Evolutionary conservation across 2,797 vertebrate genomes (phyloP), one percentile per base, ranked within the genome.

Genomic region (Furcifer pardalis): DNA sequence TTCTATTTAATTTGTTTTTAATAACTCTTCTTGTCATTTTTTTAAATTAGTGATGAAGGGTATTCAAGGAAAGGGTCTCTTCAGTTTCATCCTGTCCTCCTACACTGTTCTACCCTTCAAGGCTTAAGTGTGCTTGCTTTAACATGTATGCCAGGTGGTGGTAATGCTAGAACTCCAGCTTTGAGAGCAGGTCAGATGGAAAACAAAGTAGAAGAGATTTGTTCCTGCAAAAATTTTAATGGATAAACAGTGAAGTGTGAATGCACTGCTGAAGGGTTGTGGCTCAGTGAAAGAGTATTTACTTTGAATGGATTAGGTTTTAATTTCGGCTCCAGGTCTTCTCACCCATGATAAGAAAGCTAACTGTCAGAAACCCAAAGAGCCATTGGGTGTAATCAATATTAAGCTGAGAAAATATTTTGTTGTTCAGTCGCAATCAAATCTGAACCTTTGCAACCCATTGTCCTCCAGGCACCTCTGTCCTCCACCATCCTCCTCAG

Each of bases 1-100:
- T 84, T 86, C n/a, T 30, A 72, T 59, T 59, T 76, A 37, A 78
- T 81, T 84, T 71, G 49, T 66, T 81, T 85, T 87, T 73, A 77
- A 84, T 84, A 44, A 69, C 25, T 56, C 56, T 49, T 69, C 71
- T 62, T 27, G 56, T 65, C 27, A 25, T 52, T n/a, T 71, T 89
- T 89, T 80, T n/a, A 32, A 83, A 66, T 62, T 82, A 82, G 30
- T 49, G 4, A 80, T 79, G 27, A 82, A 3, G 10, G 19, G 82
- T 60, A 0, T 62, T 65, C 37, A 62, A 78, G 25, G 83, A 17
- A 44, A 75, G 78, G 19, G 59, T 27, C 62, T 52, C 40, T 68
- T 60, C 56, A 62, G 40, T 2, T 0, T 4, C 49, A 46, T 59
- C 1, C 5, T 81, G 46, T 63, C 62, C 42, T 77, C 79, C 73